These are phyloP conservation scores for Symphodus melops DNA, from an alignment of 2,113 vertebrate species.

Conservation along the genomic window DNA sequence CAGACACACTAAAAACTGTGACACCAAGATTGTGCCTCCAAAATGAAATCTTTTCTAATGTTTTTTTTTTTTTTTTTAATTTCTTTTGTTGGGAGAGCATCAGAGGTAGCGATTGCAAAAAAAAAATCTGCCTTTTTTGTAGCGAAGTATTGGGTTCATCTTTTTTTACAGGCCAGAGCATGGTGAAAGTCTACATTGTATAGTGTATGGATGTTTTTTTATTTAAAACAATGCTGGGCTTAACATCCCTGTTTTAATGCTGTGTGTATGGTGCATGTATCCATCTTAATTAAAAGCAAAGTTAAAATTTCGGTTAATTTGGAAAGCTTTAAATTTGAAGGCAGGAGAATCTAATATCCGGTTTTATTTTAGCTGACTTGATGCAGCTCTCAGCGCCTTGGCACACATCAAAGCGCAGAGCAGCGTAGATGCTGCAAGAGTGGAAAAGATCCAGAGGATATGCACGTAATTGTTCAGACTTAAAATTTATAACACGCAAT, in stretches of 20 bases:
- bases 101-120: too few species aligned
- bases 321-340: conserved; percentile 61
- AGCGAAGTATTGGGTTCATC: too few species aligned
- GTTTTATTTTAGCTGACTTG: conserved; percentile 22
- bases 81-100: too few species aligned
- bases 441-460: conserved; percentile 30
- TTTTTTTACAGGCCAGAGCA: too few species aligned
- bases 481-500: background rate
- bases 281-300: background rate
- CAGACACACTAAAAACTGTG: background rate
- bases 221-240: too few species aligned
- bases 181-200: too few species aligned
- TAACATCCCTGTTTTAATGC: background rate
- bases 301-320: background rate
- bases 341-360: conserved; percentile 22
- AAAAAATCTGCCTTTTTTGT: too few species aligned
- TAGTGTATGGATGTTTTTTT: too few species aligned
- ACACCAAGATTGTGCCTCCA: background rate
- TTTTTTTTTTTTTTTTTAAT: too few species aligned
- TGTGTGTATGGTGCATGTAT: too few species aligned
- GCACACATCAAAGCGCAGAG: conserved; percentile 58
- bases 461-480: conserved; percentile 15
- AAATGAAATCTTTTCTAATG: conserved; percentile 48
- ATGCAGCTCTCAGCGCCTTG: conserved; percentile 50
- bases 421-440: conserved; percentile 41